Percentiles rank a stretch among this genome's conserved stretches.
Evolutionary conservation across 2,113 vertebrate genomes (phyloP).

Genomic region (Myxocyprinus asiaticus): DNA sequence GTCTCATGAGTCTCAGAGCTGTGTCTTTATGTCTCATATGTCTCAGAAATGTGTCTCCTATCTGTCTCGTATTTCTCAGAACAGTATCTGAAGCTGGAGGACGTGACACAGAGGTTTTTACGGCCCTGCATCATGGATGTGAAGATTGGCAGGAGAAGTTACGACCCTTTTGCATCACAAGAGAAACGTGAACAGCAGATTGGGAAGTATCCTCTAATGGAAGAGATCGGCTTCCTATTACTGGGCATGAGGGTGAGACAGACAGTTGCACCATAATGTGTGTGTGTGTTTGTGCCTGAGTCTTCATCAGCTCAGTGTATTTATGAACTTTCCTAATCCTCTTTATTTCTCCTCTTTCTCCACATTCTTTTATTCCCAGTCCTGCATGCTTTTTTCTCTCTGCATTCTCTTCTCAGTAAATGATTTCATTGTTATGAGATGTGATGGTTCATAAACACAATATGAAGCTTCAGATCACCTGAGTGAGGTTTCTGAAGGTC

Average conservation of each 20-base stretch:
- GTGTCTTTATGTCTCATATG: background rate
- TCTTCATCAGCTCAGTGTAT: too few species aligned
- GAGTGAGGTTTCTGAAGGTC: constrained; percentile 1
- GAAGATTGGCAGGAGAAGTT: constrained; percentile 52
- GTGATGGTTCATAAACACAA: background rate
- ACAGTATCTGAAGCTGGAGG: constrained; percentile 52
- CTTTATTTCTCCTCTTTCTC: background rate
- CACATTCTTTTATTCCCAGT: too few species aligned
- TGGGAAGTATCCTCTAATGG: constrained; percentile 54
- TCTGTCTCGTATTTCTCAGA: constrained; percentile 25
- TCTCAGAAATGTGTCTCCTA: too few species aligned
- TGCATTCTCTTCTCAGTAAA: background rate
- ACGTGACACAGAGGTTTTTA: constrained; percentile 46
- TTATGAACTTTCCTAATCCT: background rate
- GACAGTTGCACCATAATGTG: background rate
- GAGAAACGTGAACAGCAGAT: constrained; percentile 52
- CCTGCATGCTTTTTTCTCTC: constrained; percentile 1
- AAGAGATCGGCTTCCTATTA: constrained; percentile 52
- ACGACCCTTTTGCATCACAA: constrained; percentile 47
- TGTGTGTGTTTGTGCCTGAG: background rate
- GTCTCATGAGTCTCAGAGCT: too few species aligned
- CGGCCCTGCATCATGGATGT: constrained; percentile 53
- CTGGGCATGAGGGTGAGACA: constrained; percentile 54
- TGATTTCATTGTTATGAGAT: constrained; percentile 7
- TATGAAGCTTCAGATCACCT: constrained; percentile 12